Conservation (phyloP, 2,888 invertebrate genomes). For the Tachystola acroxantha region DNA sequence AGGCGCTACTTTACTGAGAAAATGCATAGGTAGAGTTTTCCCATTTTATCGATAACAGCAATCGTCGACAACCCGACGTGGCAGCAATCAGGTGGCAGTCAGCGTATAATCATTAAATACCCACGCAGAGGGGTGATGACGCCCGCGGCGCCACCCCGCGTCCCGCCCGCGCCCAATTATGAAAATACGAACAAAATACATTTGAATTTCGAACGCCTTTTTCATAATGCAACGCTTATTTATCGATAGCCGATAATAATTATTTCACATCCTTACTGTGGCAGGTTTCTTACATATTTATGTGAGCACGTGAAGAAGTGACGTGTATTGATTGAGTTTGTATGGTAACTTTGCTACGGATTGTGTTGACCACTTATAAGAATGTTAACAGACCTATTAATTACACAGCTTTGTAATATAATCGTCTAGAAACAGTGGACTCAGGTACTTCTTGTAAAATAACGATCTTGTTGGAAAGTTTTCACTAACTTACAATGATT, state of each 20-base stretch:
- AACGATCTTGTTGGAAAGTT: too few relatives aligned
- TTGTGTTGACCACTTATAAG: constrained; percentile 1
- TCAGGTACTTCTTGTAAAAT: too few relatives aligned
- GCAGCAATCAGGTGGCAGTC: constrained; percentile 76
- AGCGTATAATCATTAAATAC: constrained; percentile 78
- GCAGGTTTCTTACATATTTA: constrained; percentile 20
- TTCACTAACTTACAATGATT: too few relatives aligned
- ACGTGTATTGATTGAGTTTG: constrained; percentile 22
- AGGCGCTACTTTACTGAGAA: too few relatives aligned
- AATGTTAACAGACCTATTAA: neutral
- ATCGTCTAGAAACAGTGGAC: too few relatives aligned
- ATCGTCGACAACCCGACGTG: constrained; percentile 49
- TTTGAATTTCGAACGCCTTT: constrained; percentile 36
- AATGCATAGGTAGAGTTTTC: too few relatives aligned
- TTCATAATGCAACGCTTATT: constrained; percentile 19
- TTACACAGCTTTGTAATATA: too few relatives aligned
- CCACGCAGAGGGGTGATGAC: constrained; percentile 69
- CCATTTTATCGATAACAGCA: constrained; percentile 49
- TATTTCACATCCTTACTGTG: constrained; percentile 41
- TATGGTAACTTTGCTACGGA: neutral
- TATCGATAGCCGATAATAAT: constrained; percentile 42
- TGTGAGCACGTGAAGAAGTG: constrained; percentile 17
- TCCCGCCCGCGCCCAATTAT: constrained; percentile 68
- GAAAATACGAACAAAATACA: constrained; percentile 77
- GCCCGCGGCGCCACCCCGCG: constrained; percentile 60